Percentiles rank a stretch among this genome's conserved stretches.
These are phyloP conservation scores for Linyphia triangularis DNA, from an alignment of 2,888 invertebrate species.

Conservation along the genomic window DNA sequence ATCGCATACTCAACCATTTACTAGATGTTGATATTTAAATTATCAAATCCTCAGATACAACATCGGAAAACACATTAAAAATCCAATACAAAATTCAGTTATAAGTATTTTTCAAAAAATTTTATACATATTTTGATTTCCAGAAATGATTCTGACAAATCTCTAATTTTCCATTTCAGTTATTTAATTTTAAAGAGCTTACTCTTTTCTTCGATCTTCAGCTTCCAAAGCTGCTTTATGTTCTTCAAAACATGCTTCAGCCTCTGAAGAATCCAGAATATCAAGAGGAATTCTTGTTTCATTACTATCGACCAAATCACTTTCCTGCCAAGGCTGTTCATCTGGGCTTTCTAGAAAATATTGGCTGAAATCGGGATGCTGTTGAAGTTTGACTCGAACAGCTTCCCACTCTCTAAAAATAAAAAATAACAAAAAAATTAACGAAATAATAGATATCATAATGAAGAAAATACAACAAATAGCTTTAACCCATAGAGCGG, in stretches of 20 bases:
- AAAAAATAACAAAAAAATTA: neutral
- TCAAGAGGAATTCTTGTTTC: conserved; percentile 94
- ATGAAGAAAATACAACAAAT: too few relatives aligned
- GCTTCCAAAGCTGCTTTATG: conserved; percentile 94
- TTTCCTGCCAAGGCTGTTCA: conserved; percentile 88
- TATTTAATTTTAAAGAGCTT: conserved; percentile 81
- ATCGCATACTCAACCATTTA: neutral
- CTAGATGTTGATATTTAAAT: too few relatives aligned
- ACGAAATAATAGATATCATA: neutral
- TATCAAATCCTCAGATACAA: too few relatives aligned
- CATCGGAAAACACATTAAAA: too few relatives aligned
- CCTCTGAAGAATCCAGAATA: conserved; percentile 93
- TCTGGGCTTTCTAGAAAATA: conserved; percentile 93
- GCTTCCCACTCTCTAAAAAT: conserved; percentile 90
- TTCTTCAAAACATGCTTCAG: conserved; percentile 94
- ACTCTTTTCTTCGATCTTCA: conserved; percentile 95
- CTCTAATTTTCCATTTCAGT: neutral
- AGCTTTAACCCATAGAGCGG: too few relatives aligned
- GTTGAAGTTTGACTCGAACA: conserved; percentile 90
- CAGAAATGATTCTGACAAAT: neutral
- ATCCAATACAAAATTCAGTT: too few relatives aligned
- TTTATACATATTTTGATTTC: neutral
- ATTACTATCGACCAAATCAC: conserved; percentile 84
- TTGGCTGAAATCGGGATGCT: conserved; percentile 94
- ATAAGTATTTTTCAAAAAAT: neutral